phyloP scores from a whole-genome alignment of 1,140 invertebrate species.

The Papilio glaucus region DNA sequence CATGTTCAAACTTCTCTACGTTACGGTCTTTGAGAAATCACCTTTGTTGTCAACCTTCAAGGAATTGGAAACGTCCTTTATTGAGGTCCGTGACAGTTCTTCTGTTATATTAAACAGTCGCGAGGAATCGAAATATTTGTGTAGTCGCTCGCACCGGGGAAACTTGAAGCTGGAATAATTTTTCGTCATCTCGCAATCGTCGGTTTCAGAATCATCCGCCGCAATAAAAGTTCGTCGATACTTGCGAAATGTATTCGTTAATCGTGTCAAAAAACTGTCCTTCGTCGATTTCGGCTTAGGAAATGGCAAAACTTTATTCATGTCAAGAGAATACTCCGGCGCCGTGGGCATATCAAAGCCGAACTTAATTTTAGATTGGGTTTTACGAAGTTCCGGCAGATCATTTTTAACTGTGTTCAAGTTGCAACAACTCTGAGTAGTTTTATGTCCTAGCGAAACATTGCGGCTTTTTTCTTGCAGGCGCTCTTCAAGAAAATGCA shows the following conservation, averaged over 20 bases:
- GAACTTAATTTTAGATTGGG: conserved; percentile 21
- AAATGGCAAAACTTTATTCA: conserved; percentile 69
- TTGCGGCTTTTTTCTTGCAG: conserved; percentile 57
- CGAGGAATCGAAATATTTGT: conserved; percentile 47
- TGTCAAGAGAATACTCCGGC: conserved; percentile 36
- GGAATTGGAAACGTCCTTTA: conserved; percentile 5
- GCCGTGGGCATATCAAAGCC: not conserved
- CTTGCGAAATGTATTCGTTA: conserved; percentile 63
- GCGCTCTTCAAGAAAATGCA: conserved; percentile 66
- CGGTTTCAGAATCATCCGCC: conserved; percentile 40
- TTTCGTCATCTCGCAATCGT: conserved; percentile 48
- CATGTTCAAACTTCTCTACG: not conserved
- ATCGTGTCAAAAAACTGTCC: conserved; percentile 54
- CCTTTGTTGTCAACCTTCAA: conserved; percentile 2
- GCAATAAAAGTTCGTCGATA: conserved; percentile 46
- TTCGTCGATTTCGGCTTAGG: conserved; percentile 70
- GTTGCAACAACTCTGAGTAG: conserved; percentile 55
- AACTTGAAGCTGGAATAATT: conserved; percentile 64
- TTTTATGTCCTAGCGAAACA: conserved; percentile 36
- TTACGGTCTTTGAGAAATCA: not conserved
- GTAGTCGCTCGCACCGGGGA: conserved; percentile 53
- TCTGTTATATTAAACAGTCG: conserved; percentile 59
- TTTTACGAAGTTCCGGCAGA: conserved; percentile 13
- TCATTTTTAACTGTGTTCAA: conserved; percentile 37
- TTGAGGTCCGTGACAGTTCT: conserved; percentile 43